Percentiles rank a stretch among this genome's conserved stretches.
phyloP scores from a whole-genome alignment of 2,113 vertebrate genomes.

The Cyrtonyx montezumae region DNA sequence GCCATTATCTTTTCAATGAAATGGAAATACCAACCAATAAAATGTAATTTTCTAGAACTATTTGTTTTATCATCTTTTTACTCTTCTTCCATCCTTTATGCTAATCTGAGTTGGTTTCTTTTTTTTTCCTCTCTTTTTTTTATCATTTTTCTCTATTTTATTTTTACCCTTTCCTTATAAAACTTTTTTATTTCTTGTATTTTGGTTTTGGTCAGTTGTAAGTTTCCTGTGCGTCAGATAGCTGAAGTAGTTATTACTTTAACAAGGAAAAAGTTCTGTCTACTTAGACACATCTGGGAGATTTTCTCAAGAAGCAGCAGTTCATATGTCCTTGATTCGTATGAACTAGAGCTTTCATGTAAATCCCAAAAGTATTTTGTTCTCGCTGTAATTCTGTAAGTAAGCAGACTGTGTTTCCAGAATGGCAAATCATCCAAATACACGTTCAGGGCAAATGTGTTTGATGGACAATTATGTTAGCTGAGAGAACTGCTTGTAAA shows the following conservation, averaged over 20 bases:
- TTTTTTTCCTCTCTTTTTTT: neutral
- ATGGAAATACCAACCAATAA: neutral
- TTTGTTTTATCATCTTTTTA: neutral
- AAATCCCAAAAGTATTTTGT: neutral
- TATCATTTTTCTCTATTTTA: neutral
- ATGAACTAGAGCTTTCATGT: neutral
- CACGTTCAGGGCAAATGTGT: neutral
- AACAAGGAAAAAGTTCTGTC: fast-evolving
- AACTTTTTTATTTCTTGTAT: neutral
- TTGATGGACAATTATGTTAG: neutral
- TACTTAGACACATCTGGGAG: fast-evolving
- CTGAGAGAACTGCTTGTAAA: neutral
- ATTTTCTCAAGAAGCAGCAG: neutral
- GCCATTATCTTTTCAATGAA: neutral
- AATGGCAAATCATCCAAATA: neutral
- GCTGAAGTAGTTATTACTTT: neutral
- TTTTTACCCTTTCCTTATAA: neutral
- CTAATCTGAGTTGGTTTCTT: neutral
- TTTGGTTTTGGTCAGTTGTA: neutral
- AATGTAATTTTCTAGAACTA: neutral
- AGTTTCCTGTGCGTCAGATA: neutral
- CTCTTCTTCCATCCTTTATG: neutral
- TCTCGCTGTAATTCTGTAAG: neutral
- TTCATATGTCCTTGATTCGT: neutral
- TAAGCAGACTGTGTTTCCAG: neutral